phyloP scores from a whole-genome alignment of 1,140 invertebrate species.

The Acromyrmex echinatior region DNA sequence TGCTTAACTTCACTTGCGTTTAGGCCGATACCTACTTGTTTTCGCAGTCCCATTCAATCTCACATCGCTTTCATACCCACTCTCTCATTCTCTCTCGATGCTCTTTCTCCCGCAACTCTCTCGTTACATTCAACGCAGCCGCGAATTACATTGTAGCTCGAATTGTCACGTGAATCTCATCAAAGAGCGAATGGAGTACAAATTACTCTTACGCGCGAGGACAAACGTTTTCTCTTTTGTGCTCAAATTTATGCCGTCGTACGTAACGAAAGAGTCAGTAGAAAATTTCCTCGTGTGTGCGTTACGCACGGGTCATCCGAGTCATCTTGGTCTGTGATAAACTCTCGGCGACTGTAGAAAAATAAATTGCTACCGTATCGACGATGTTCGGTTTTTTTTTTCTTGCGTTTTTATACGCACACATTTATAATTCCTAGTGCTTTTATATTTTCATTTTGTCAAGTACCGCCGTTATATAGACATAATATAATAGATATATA shows the following conservation, averaged over 20 bases:
- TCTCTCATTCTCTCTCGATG: not conserved
- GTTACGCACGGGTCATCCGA: conserved; percentile 52
- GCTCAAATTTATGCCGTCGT: conserved; percentile 17
- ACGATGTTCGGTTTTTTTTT: conserved; percentile 58
- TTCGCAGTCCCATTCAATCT: not conserved
- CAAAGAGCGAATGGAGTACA: not conserved
- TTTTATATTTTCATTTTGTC: conserved; percentile 21
- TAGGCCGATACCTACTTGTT: conserved; percentile 77
- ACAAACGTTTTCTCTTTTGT: not conserved
- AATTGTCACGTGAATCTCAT: not conserved
- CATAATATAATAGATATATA: conserved; percentile 12
- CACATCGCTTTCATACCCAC: not conserved
- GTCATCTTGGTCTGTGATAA: conserved; percentile 76
- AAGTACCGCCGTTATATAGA: conserved; percentile 31
- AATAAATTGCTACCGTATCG: conserved; percentile 81
- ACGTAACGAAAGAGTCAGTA: conserved; percentile 58
- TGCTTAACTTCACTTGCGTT: conserved; percentile 50
- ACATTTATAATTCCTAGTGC: conserved; percentile 17
- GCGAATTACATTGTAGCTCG: conserved; percentile 17
- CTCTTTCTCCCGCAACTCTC: conserved; percentile 16
- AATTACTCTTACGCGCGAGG: conserved; percentile 25
- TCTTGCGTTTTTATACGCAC: conserved; percentile 6
- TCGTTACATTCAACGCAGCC: conserved; percentile 45
- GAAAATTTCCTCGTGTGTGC: conserved; percentile 50
- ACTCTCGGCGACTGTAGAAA: conserved; percentile 83